phyloP scores from a whole-genome alignment of 2,113 vertebrate species.

The Salvelinus namaycush region DNA sequence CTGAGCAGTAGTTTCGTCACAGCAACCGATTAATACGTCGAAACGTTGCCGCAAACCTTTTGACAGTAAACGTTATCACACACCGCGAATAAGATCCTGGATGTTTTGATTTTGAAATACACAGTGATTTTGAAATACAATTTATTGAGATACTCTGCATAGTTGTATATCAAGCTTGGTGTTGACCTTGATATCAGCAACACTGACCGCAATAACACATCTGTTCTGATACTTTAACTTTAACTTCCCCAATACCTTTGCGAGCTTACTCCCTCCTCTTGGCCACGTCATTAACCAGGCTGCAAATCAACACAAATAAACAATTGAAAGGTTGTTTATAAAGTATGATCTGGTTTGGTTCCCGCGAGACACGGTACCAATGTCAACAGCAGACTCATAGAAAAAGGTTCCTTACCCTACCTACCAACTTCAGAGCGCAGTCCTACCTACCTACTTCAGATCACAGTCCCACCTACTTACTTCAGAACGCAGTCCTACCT shows the following conservation, averaged over 20 bases:
- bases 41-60: background rate
- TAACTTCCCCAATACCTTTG: background rate
- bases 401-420: background rate
- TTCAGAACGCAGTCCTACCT: background rate
- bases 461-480: no score
- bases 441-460: no score
- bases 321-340: background rate
- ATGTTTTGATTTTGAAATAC: background rate
- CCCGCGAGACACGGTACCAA: background rate
- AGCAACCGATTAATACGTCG: conserved; percentile 24
- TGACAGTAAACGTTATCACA: background rate
- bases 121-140: background rate
- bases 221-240: background rate
- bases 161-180: background rate
- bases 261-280: background rate
- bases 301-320: background rate
- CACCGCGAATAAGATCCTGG: background rate
- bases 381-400: background rate
- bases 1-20: conserved; percentile 23
- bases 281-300: background rate
- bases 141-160: background rate
- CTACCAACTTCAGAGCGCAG: no score
- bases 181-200: background rate
- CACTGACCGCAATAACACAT: background rate
- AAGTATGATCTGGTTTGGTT: background rate